phyloP scores from a whole-genome alignment of 2,888 invertebrate species.

The Troides aeacus region DNA sequence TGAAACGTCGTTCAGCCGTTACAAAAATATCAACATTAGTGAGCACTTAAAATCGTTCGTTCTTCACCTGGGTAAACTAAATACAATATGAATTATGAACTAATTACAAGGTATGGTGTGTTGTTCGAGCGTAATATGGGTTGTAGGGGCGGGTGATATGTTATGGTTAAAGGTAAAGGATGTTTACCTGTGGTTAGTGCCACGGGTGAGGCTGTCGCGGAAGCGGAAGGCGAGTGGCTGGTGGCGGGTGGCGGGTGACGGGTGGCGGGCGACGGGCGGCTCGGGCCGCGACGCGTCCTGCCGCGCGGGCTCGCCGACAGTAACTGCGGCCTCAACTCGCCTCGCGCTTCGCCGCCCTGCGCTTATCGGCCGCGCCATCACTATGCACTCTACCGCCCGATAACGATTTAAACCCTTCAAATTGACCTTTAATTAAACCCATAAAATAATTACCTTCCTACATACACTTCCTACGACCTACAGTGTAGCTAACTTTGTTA shows the following conservation, averaged over 20 bases:
- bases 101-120: constrained; percentile 27
- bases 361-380: constrained; percentile 67
- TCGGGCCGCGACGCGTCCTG: constrained; percentile 70
- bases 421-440: constrained; percentile 31
- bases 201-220: constrained; percentile 48
- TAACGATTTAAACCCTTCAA: constrained; percentile 58
- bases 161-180: constrained; percentile 35
- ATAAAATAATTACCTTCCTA: constrained; percentile 24
- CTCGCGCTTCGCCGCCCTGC: constrained; percentile 52
- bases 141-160: constrained; percentile 35
- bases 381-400: constrained; percentile 58
- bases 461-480: constrained; percentile 4
- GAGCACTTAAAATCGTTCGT: constrained; percentile 37
- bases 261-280: constrained; percentile 46
- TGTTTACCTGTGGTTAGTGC: constrained; percentile 67
- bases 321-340: constrained; percentile 62
- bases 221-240: constrained; percentile 52
- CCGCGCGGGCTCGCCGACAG: constrained; percentile 71
- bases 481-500: constrained; percentile 9
- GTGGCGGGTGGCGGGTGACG: constrained; percentile 53
- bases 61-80: constrained; percentile 32
- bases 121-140: constrained; percentile 33
- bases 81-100: constrained; percentile 11
- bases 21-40: constrained; percentile 38
- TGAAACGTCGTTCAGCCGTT: constrained; percentile 29